Evolutionary conservation across 2,888 invertebrate genomes (phyloP).

Genomic region (Leptopterna dolabrata): DNA sequence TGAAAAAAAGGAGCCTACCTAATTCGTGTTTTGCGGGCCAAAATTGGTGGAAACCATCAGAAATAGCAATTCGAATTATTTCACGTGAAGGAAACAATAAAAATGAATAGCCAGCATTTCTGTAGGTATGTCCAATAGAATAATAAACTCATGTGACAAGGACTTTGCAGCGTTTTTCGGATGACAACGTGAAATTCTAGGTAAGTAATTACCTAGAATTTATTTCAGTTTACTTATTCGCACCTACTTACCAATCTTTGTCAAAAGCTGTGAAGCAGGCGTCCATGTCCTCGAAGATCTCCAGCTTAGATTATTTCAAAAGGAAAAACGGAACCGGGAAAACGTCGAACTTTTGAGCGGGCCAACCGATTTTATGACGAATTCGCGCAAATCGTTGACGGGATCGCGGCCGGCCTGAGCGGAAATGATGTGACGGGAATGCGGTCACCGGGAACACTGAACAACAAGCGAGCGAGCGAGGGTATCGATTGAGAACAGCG

Average conservation of each 20-base stretch:
- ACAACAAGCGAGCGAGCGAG: background rate
- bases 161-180: too few species aligned
- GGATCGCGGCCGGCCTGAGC: background rate
- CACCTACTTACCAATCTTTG: conserved; percentile 85
- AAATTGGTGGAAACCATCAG: too few species aligned
- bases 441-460: conserved; percentile 6
- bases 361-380: background rate
- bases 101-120: too few species aligned
- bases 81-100: too few species aligned
- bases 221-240: too few species aligned
- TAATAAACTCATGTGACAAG: too few species aligned
- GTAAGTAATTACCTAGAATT: too few species aligned
- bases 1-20: too few species aligned
- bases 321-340: background rate
- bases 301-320: conserved; percentile 18
- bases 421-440: background rate
- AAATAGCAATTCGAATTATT: too few species aligned
- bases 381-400: background rate
- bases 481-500: conserved; percentile 6
- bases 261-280: conserved; percentile 92
- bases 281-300: conserved; percentile 74
- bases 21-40: too few species aligned
- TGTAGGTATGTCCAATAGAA: too few species aligned
- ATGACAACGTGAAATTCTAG: too few species aligned
- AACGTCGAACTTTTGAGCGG: background rate